Evolutionary conservation across 2,888 invertebrate species (phyloP).

Genomic region (Dryococelus australis): DNA sequence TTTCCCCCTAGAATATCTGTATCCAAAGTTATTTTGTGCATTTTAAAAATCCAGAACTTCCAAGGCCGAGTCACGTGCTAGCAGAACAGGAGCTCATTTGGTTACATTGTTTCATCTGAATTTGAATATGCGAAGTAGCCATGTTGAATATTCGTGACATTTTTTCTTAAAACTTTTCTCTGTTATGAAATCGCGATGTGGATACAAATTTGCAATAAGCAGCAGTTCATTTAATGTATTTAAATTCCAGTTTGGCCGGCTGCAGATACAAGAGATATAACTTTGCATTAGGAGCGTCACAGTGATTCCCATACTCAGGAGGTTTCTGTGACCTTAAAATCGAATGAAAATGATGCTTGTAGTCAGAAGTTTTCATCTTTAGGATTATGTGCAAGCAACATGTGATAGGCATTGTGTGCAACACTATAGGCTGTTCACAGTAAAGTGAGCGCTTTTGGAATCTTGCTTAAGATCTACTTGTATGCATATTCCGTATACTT

Average conservation of each 20-base stretch:
- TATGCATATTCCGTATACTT: too few relatives aligned
- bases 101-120: background rate
- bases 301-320: too few relatives aligned
- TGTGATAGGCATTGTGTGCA: too few relatives aligned
- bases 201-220: background rate
- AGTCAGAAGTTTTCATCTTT: too few relatives aligned
- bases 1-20: too few relatives aligned
- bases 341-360: too few relatives aligned
- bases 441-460: too few relatives aligned
- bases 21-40: background rate
- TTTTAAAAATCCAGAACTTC: background rate
- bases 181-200: background rate
- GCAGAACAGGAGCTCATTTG: background rate
- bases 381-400: too few relatives aligned
- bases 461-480: too few relatives aligned
- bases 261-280: background rate
- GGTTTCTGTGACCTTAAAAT: too few relatives aligned
- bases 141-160: background rate
- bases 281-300: too few relatives aligned
- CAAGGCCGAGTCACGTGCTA: background rate
- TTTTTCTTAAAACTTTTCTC: background rate
- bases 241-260: background rate
- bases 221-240: background rate
- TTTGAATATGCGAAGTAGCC: background rate
- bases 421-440: too few relatives aligned